phyloP scores from a whole-genome alignment of 2,797 vertebrate genomes.

The Nyctibius grandis region DNA sequence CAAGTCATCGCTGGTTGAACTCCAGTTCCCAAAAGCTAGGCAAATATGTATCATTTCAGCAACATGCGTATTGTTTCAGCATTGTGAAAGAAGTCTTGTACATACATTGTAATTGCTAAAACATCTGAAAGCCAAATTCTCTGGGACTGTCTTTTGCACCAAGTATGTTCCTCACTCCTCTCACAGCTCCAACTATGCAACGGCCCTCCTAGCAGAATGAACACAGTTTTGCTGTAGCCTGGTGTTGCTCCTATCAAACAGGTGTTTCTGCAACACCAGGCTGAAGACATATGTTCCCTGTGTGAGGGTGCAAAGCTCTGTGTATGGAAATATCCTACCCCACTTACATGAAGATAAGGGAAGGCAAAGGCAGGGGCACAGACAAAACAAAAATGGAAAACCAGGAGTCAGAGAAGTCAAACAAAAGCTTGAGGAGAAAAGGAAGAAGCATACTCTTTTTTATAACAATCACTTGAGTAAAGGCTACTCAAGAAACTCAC shows the following conservation, averaged over 20 bases:
- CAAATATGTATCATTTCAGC: neutral
- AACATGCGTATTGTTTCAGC: neutral
- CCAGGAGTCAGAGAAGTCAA: neutral
- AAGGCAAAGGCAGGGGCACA: neutral
- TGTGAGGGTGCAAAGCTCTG: accelerated
- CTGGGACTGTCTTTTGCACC: neutral
- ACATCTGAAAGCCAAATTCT: neutral
- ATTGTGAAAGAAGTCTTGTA: neutral
- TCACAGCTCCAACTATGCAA: neutral
- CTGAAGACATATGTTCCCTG: neutral
- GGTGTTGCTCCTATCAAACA: neutral
- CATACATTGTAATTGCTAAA: neutral
- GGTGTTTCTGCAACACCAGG: neutral
- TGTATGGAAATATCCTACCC: neutral
- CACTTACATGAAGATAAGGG: neutral
- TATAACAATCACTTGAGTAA: neutral
- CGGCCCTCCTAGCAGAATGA: neutral
- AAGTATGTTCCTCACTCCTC: neutral
- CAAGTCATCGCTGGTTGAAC: neutral
- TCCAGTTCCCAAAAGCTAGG: neutral
- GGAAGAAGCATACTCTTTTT: neutral
- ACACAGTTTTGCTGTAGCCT: neutral
- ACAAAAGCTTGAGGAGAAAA: neutral
- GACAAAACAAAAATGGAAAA: neutral
- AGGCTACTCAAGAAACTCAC: neutral